Evolutionary conservation across 2,113 vertebrate species (phyloP).

Genomic region (Pteruthius melanotis): DNA sequence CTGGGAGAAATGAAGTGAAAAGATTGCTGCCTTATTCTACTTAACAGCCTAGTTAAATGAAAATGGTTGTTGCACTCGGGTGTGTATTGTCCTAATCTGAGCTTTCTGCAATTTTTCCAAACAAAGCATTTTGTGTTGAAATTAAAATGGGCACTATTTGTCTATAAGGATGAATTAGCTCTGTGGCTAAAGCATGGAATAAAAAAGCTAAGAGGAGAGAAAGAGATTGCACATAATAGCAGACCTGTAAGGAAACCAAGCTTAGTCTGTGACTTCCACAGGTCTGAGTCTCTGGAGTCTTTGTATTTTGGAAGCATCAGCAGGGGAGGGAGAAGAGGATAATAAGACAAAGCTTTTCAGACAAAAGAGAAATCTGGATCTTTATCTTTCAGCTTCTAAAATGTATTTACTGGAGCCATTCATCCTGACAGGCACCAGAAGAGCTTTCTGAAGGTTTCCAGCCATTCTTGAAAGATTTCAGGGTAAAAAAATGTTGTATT

Average conservation of each 20-base stretch:
- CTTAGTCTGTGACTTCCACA: neutral
- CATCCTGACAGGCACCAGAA: neutral
- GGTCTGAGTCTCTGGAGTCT: neutral
- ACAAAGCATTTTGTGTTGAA: neutral
- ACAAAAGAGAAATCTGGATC: neutral
- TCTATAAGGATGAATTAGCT: neutral
- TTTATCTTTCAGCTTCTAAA: neutral
- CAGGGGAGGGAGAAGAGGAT: neutral
- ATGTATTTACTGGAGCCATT: neutral
- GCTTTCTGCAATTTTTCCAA: neutral
- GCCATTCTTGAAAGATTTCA: neutral
- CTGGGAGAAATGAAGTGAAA: conserved; percentile 1
- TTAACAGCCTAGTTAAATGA: conserved; percentile 10
- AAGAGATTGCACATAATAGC: neutral
- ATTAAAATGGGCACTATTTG: neutral
- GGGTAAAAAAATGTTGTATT: neutral
- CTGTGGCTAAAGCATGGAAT: neutral
- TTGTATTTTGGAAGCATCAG: neutral
- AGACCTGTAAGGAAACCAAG: neutral
- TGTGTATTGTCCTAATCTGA: neutral
- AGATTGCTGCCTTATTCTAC: neutral
- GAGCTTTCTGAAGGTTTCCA: neutral
- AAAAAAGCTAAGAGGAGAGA: neutral
- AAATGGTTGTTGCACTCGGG: neutral
- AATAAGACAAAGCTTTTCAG: neutral